A percentile compares a stretch with the other conserved stretches of the same genome.
Evolutionary conservation across 2,797 vertebrate genomes (phyloP).

Genomic region (Ficedula albicollis): DNA sequence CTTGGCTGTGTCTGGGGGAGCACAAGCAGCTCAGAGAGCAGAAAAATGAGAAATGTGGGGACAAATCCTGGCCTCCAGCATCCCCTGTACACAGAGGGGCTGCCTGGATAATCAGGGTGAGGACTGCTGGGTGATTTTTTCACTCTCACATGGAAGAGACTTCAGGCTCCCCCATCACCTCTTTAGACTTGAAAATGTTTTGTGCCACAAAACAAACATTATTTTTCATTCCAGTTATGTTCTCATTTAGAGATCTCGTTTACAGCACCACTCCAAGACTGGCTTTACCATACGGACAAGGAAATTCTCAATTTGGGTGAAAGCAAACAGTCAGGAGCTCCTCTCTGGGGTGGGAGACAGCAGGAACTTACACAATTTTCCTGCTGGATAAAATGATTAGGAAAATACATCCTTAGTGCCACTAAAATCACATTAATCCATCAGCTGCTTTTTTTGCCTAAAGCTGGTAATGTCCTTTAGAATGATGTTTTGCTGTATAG

Average conservation of each 20-base stretch:
- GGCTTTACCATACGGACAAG: neutral
- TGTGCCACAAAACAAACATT: neutral
- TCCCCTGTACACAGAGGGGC: neutral
- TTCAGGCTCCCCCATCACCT: neutral
- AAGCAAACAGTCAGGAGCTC: neutral
- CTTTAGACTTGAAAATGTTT: neutral
- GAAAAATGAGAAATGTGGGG: neutral
- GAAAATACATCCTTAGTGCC: constrained; percentile 7
- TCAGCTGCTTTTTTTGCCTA: constrained; percentile 24
- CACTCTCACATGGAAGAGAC: neutral
- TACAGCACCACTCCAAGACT: neutral
- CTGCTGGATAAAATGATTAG: constrained; percentile 23
- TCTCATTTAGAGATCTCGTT: neutral
- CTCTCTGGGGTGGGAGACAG: neutral
- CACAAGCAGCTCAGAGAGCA: neutral
- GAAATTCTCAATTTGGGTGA: neutral
- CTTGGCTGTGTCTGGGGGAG: neutral
- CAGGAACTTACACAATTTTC: neutral
- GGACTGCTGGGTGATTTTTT: neutral
- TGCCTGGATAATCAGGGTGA: neutral
- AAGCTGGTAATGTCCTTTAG: constrained; percentile 26
- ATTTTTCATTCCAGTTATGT: neutral
- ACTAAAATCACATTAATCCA: constrained; percentile 30
- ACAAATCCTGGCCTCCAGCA: neutral
- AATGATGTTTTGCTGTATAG: neutral